phyloP scores from a whole-genome alignment of 2,888 invertebrate species.

The Lepeophtheirus nordmannii region DNA sequence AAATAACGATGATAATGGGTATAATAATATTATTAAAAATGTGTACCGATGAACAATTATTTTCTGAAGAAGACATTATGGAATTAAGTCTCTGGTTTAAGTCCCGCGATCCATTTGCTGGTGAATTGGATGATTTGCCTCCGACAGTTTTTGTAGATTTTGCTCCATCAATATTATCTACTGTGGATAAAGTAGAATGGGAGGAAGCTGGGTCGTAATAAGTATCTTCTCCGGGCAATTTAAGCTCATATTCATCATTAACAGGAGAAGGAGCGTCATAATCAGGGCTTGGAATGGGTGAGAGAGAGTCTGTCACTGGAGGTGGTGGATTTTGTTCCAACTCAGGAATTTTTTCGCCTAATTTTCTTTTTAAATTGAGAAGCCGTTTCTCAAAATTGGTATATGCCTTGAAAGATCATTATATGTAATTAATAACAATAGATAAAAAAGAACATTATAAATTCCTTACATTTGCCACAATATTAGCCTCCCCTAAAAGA shows the following conservation, averaged over 20 bases:
- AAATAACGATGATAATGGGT: neutral
- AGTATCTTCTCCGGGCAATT: constrained; percentile 12
- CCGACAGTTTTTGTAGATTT: neutral
- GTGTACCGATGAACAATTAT: neutral
- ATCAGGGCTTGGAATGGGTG: constrained; percentile 20
- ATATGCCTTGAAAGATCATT: neutral
- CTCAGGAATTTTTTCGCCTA: constrained; percentile 1
- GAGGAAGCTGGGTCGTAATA: neutral
- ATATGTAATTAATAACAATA: constrained; percentile 4
- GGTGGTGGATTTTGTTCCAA: neutral
- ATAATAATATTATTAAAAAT: neutral
- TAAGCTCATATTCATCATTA: constrained; percentile 8
- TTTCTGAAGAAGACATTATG: neutral
- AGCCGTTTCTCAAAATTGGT: neutral
- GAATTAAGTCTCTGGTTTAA: neutral
- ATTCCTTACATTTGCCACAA: constrained; percentile 74
- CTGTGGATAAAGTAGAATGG: too few relatives aligned
- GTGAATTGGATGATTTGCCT: neutral
- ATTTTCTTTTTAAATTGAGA: neutral
- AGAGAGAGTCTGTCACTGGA: neutral
- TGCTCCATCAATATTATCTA: neutral
- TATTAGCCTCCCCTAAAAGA: constrained; percentile 81
- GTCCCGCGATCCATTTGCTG: neutral
- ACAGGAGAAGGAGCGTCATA: constrained; percentile 24
- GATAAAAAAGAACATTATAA: neutral